phyloP scores from a whole-genome alignment of 2,888 invertebrate genomes.

The Hypena proboscidalis region DNA sequence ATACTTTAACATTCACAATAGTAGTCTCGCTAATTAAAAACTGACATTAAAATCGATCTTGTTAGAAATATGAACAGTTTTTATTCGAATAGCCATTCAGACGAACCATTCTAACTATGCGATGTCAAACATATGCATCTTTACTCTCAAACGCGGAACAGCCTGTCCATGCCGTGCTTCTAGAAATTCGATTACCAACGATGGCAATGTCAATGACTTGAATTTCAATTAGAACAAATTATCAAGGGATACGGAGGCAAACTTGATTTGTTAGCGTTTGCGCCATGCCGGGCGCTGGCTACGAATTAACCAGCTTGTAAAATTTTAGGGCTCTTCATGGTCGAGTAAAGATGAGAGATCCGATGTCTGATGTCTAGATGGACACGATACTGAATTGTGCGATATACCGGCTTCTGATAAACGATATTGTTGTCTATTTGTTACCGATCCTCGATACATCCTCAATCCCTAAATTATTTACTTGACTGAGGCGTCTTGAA shows the following conservation, averaged over 20 bases:
- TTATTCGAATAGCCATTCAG: too few relatives aligned
- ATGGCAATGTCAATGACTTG: constrained; percentile 87
- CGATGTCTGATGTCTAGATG: too few relatives aligned
- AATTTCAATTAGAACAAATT: constrained; percentile 89
- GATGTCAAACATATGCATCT: not conserved
- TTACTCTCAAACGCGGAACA: constrained; percentile 4
- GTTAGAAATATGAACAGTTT: too few relatives aligned
- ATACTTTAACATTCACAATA: too few relatives aligned
- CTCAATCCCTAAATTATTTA: too few relatives aligned
- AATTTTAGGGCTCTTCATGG: constrained; percentile 28
- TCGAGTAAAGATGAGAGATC: constrained; percentile 12
- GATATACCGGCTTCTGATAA: too few relatives aligned
- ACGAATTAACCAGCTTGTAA: constrained; percentile 33
- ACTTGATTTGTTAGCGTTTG: constrained; percentile 80
- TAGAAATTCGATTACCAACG: constrained; percentile 84
- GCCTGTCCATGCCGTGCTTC: constrained; percentile 40
- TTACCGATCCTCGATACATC: too few relatives aligned
- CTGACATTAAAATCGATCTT: too few relatives aligned
- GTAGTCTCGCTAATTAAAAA: too few relatives aligned
- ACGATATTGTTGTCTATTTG: too few relatives aligned
- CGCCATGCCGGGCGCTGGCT: constrained; percentile 41
- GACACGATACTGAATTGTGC: not conserved
- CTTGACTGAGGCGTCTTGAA: too few relatives aligned
- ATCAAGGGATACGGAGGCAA: constrained; percentile 82
- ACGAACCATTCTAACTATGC: too few relatives aligned